Evolutionary conservation across 2,797 vertebrate species (phyloP).

Genomic region (Pteropus rufus): DNA sequence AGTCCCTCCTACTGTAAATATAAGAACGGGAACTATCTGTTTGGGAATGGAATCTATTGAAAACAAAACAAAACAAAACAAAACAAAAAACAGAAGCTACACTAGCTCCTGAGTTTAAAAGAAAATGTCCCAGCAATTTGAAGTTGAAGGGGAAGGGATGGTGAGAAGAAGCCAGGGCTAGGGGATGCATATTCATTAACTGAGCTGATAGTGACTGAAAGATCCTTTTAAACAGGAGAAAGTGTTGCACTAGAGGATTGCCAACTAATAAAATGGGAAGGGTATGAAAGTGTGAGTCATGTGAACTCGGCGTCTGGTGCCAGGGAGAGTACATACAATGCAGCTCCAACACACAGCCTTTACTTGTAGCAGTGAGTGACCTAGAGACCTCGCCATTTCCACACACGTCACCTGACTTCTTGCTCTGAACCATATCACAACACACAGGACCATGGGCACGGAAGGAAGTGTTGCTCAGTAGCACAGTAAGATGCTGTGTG

Average conservation of each 20-base stretch:
- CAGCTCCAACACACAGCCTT: neutral
- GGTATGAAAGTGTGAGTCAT: neutral
- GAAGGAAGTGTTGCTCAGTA: neutral
- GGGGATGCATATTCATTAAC: conserved; percentile 59
- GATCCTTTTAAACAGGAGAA: neutral
- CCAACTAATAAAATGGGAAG: conserved; percentile 42
- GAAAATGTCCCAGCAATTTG: neutral
- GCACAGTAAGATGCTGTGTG: neutral
- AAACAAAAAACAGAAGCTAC: neutral
- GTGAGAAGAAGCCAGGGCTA: neutral
- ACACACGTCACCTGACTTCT: neutral
- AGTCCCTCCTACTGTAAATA: neutral
- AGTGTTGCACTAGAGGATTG: neutral
- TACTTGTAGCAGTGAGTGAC: neutral
- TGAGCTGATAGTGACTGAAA: neutral
- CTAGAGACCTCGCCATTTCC: neutral
- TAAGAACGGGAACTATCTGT: neutral
- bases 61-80: neutral
- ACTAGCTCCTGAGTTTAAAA: neutral
- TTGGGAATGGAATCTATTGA: neutral
- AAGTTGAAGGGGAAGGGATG: neutral
- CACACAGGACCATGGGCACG: neutral
- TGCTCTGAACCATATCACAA: neutral
- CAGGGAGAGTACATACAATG: neutral
- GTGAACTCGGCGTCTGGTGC: neutral